Conservation (phyloP, 2,797 vertebrate species). For the Lycodopsis pacificus region DNA sequence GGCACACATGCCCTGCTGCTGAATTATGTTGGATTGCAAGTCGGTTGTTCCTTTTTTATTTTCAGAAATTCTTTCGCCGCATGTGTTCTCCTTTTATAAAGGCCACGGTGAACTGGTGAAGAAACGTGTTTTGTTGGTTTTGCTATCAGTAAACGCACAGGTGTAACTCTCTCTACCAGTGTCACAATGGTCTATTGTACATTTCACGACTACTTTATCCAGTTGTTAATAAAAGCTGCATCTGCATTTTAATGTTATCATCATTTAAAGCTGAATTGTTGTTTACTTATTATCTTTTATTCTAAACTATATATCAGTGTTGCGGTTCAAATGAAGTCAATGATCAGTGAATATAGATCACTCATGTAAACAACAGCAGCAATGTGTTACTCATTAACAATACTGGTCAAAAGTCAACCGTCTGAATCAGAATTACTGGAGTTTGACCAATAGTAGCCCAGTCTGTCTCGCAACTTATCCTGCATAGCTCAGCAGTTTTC, state of each 20-base stretch:
- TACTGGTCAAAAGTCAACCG: slow-evolving; percentile 26
- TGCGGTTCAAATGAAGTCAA: not conserved
- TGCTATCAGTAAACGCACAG: not conserved
- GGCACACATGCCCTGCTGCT: not conserved
- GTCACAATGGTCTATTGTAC: not conserved
- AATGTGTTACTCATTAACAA: slow-evolving; percentile 61
- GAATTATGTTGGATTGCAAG: not conserved
- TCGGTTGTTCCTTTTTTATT: not conserved
- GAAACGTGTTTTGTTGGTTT: not conserved
- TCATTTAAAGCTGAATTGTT: not conserved
- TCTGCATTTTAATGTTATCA: not conserved
- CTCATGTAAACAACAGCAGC: not conserved
- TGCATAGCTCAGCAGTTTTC: slow-evolving; percentile 42
- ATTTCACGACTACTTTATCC: not conserved
- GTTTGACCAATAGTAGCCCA: slow-evolving; percentile 9
- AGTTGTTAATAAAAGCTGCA: not conserved
- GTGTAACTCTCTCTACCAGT: not conserved
- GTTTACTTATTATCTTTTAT: not conserved
- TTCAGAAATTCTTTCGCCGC: not conserved
- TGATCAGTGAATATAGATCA: slow-evolving; percentile 11
- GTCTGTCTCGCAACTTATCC: not conserved
- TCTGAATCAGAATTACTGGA: slow-evolving; percentile 17
- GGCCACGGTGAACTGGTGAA: not conserved
- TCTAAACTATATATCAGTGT: not conserved
- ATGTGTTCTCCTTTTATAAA: not conserved